These are phyloP conservation scores for Platysteira castanea DNA, from an alignment of 2,113 vertebrate genomes.

Conservation along the genomic window DNA sequence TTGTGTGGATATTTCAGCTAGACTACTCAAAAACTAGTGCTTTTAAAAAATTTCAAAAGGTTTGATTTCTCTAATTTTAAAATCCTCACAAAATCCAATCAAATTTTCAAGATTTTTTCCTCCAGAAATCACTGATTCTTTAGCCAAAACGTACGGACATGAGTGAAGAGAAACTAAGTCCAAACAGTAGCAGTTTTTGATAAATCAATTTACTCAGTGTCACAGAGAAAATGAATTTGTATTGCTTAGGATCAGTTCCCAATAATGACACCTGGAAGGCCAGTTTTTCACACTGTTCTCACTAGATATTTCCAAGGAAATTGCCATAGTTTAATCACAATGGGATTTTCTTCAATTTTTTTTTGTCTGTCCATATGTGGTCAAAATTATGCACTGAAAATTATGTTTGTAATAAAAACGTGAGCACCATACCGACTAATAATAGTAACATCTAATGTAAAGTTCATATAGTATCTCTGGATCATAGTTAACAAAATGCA, in stretches of 20 bases:
- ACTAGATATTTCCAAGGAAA: background rate
- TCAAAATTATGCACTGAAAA: background rate
- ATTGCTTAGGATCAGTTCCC: background rate
- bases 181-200: background rate
- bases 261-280: background rate
- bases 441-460: background rate
- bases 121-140: background rate
- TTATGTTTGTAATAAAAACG: background rate
- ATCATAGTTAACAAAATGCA: background rate
- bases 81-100: background rate
- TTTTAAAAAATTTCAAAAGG: fast-evolving
- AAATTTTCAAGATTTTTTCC: background rate
- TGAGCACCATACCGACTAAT: background rate
- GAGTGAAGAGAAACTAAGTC: background rate
- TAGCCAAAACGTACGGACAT: background rate
- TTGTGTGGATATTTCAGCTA: background rate
- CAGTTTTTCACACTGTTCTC: background rate
- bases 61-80: background rate
- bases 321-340: background rate
- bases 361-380: background rate
- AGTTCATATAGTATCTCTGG: background rate
- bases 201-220: background rate
- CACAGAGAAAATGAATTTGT: background rate
- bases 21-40: background rate
- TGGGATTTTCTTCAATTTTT: background rate